Evolutionary conservation across 1,140 invertebrate genomes (phyloP).

Genomic region (Pseudomyrmex dendroicus): DNA sequence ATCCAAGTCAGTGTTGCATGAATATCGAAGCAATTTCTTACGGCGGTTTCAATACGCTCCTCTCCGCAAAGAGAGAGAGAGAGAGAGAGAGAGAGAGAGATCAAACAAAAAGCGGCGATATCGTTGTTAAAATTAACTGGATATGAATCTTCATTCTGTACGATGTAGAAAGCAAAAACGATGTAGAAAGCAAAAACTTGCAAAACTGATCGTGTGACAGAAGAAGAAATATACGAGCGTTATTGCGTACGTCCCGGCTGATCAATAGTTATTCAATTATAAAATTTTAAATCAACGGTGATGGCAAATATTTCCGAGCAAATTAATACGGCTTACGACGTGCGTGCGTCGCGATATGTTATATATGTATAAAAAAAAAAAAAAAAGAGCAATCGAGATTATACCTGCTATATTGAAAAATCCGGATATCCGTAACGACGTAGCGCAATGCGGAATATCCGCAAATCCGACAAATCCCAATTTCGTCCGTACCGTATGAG

Average conservation of each 20-base stretch:
- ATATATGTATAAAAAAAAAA: background rate
- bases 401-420: slow-evolving; percentile 54
- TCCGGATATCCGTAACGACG: slow-evolving; percentile 49
- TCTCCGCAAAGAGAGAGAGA: background rate
- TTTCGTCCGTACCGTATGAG: slow-evolving; percentile 41
- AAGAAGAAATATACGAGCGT: background rate
- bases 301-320: slow-evolving; percentile 47
- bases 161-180: background rate
- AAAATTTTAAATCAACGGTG: slow-evolving; percentile 32
- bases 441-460: slow-evolving; percentile 46
- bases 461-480: slow-evolving; percentile 58
- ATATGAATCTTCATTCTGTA: background rate
- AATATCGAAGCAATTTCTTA: background rate
- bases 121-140: background rate
- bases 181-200: background rate
- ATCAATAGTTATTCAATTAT: slow-evolving; percentile 24
- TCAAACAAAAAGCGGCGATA: background rate
- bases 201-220: background rate
- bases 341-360: slow-evolving; percentile 7
- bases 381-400: slow-evolving; percentile 39
- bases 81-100: background rate
- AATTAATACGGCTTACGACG: slow-evolving; percentile 34
- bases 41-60: background rate
- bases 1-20: background rate
- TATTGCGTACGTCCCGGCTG: slow-evolving; percentile 7